Conservation (phyloP, 92 coral and sea anemone genomes). For the Muricea muricata region DNA sequence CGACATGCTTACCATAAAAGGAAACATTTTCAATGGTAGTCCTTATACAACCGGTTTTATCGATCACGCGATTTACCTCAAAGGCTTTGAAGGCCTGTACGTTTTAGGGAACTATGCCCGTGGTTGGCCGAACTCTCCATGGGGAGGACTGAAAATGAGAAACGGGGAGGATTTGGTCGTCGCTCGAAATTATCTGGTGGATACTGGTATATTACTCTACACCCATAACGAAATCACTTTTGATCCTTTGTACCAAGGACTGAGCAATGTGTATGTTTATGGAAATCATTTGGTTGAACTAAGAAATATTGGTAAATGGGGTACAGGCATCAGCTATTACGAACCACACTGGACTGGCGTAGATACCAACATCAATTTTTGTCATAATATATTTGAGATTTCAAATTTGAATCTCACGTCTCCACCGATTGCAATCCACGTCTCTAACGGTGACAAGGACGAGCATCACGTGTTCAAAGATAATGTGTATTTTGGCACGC, state of each 20-base stretch:
- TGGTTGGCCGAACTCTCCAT: conserved; percentile 53
- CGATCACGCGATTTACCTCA: conserved; percentile 70
- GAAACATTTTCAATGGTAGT: conserved; percentile 67
- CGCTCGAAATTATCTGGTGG: conserved; percentile 65
- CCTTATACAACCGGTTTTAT: conserved; percentile 18
- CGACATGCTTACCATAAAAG: conserved; percentile 4
- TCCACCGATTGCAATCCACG: conserved; percentile 35
- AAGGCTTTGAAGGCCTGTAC: conserved; percentile 47
- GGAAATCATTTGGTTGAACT: conserved; percentile 57
- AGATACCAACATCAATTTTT: conserved; percentile 52
- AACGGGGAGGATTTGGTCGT: conserved; percentile 46
- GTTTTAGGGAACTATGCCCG: conserved; percentile 56
- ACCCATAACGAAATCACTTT: conserved; percentile 33
- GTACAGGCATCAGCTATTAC: conserved; percentile 43
- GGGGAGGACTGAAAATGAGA: conserved; percentile 64
- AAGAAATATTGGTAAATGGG: conserved; percentile 27
- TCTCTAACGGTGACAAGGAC: conserved; percentile 49
- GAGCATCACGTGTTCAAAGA: conserved; percentile 68
- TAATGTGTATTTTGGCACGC: conserved; percentile 57
- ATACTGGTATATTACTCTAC: conserved; percentile 57
- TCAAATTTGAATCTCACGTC: conserved; percentile 17
- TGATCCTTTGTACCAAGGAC: conserved; percentile 27
- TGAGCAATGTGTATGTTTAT: conserved; percentile 52
- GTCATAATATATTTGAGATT: conserved; percentile 59
- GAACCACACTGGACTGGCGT: conserved; percentile 54